These are phyloP conservation scores for Drosophila athabasca DNA, from an alignment of 1,140 invertebrate species.

Conservation along the genomic window DNA sequence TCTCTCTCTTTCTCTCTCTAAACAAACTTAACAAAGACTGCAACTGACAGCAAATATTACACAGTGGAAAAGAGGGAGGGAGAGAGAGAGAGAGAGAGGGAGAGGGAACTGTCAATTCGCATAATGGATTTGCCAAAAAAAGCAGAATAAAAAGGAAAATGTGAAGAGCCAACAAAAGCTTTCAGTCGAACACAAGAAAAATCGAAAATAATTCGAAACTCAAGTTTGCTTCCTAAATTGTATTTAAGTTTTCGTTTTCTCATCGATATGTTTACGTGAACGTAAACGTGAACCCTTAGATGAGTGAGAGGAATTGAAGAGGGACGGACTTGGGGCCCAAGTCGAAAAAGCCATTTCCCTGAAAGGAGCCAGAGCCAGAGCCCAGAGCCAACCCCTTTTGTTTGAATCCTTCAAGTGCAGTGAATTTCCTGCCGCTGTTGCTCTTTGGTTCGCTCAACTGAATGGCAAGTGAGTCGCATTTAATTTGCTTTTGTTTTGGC, in stretches of 20 bases:
- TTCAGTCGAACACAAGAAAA: slow-evolving; percentile 50
- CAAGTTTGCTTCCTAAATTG: slow-evolving; percentile 56
- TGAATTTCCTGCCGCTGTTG: slow-evolving; percentile 36
- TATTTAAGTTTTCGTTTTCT: slow-evolving; percentile 45
- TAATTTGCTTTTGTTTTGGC: slow-evolving; percentile 76
- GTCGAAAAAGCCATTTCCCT: neutral
- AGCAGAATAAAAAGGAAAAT: slow-evolving; percentile 60
- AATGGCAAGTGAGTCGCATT: slow-evolving; percentile 79
- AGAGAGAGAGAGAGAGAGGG: slow-evolving; percentile 18
- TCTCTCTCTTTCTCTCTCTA: slow-evolving; percentile 15
- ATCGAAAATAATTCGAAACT: slow-evolving; percentile 59
- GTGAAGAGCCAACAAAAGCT: slow-evolving; percentile 69
- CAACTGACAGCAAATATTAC: slow-evolving; percentile 83
- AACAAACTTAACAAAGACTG: slow-evolving; percentile 71
- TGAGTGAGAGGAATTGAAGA: neutral
- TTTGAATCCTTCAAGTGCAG: slow-evolving; percentile 40
- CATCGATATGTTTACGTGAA: slow-evolving; percentile 55
- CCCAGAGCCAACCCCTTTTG: slow-evolving; percentile 20
- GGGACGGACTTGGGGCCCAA: too few relatives aligned
- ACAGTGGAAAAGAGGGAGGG: slow-evolving; percentile 11
- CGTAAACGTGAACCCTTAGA: slow-evolving; percentile 26
- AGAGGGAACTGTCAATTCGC: slow-evolving; percentile 77
- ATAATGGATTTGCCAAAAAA: slow-evolving; percentile 81
- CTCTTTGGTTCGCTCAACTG: slow-evolving; percentile 72
- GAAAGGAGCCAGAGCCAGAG: neutral